Base-by-base conservation (phyloP, 1,140 invertebrate species). In the Diabrotica virgifera region DNA sequence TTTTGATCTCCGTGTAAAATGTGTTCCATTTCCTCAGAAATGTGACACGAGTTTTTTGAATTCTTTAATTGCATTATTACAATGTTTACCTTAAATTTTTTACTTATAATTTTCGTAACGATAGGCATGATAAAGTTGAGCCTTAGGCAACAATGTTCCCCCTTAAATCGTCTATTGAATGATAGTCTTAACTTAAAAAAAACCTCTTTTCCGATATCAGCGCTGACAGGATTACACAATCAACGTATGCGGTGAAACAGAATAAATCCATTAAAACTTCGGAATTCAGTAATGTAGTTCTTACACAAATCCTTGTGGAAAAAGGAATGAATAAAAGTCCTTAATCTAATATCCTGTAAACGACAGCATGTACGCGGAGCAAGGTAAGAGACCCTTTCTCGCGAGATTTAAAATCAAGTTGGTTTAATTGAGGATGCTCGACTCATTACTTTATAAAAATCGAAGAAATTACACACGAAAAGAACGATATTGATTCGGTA, bases 341-440 rank as follows among this genome's bases (percentile, higher is more conserved):
- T 66, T 66, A 56, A 56, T 66, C 59, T 62, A 52, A 62, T 61
- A 61, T 65, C 64, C 64, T 53, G 55, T 62, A 62, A 65, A 65
- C 59, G 64, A 56, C 64, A 56, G 11, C 38, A 50, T 62, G 24
- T 55, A 59, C 53, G 53, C 9, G 59, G 36, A 66, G 60, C 54
- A 62, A 66, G 52, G 59, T 57, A 66, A 54, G 54, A 57, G 55
- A 66, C 56, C 58, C 14, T 24, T 24, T 57, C 36, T 62, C 53
- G 64, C 60, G 64, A 62, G 62, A 62, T 35, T 66, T 52, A 52
- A 38, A 66, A 59, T 66, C 64, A 66, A 59, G 66, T 65, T 59
- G 58, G 52, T 60, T 62, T 70, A 70, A 70, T 67, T 70, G 61
- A 70, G 65, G 68, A 67, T 70, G 62, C 58, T 64, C 59, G 62